These are phyloP conservation scores for Oreochromis spilurus DNA, from an alignment of 2,113 vertebrate genomes.

Conservation along the genomic window DNA sequence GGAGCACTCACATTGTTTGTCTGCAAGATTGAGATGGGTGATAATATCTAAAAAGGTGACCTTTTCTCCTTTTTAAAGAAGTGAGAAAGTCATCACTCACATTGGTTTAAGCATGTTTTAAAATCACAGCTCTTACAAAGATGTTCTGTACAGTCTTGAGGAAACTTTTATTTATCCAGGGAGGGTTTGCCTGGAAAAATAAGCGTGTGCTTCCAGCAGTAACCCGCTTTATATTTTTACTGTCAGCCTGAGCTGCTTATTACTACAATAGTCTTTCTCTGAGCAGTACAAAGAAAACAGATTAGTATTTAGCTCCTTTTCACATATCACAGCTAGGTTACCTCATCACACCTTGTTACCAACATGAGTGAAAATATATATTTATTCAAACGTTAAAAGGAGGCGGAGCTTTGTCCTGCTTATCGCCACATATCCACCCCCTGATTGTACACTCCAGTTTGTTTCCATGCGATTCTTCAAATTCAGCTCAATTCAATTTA, in stretches of 20 bases:
- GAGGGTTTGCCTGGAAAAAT: background rate
- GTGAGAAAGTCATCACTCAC: background rate
- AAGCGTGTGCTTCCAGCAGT: background rate
- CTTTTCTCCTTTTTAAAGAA: background rate
- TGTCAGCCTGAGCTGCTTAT: background rate
- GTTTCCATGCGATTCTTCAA: background rate
- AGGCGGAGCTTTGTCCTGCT: background rate
- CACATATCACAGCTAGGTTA: background rate
- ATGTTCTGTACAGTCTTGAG: background rate
- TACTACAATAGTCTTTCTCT: background rate
- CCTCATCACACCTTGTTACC: background rate
- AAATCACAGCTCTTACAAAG: background rate
- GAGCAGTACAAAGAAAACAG: background rate
- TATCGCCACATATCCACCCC: fast-evolving
- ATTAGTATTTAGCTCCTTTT: background rate
- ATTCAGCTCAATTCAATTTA: background rate
- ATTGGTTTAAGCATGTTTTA: background rate
- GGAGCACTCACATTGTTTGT: background rate
- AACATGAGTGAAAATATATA: background rate
- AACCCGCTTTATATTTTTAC: background rate
- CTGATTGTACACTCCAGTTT: fast-evolving
- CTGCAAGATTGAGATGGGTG: background rate
- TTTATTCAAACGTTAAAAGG: background rate
- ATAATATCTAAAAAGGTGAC: background rate
- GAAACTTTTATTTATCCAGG: background rate